These are phyloP conservation scores for Notothenia rossii DNA, from an alignment of 2,113 vertebrate species.

Conservation along the genomic window DNA sequence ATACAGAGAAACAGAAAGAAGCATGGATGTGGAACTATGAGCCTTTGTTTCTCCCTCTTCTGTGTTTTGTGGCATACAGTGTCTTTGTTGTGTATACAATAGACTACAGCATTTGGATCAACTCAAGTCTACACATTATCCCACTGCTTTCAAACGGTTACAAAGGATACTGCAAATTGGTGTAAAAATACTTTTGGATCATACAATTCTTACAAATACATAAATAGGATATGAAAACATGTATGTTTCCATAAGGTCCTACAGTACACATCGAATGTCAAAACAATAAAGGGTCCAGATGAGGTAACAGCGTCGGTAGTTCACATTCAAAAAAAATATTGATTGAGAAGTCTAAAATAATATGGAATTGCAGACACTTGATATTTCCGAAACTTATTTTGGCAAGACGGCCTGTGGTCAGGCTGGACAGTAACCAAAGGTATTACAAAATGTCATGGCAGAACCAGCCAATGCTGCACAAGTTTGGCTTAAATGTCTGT, in stretches of 20 bases:
- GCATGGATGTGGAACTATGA: background rate
- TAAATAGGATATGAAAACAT: background rate
- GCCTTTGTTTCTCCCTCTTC: background rate
- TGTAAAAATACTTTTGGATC: background rate
- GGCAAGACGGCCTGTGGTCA: background rate
- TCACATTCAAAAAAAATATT: background rate
- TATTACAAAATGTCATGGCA: background rate
- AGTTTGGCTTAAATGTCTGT: background rate
- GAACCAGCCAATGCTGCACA: too few relatives aligned
- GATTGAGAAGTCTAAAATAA: background rate
- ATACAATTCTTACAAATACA: background rate
- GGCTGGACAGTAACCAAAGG: background rate
- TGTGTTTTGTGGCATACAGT: conserved; percentile 55
- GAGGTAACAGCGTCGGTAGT: background rate
- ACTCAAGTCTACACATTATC: background rate
- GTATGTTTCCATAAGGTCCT: background rate
- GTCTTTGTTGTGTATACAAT: conserved; percentile 66
- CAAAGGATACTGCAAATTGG: background rate
- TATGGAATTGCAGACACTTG: background rate
- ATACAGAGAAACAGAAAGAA: background rate
- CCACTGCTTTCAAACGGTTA: conserved; percentile 12
- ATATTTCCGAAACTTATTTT: background rate
- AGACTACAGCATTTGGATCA: conserved; percentile 14
- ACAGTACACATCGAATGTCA: background rate
- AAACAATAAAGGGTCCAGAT: background rate